Conservation (phyloP, 2,888 invertebrate species). For the Acanthosepion pharaonis region DNA sequence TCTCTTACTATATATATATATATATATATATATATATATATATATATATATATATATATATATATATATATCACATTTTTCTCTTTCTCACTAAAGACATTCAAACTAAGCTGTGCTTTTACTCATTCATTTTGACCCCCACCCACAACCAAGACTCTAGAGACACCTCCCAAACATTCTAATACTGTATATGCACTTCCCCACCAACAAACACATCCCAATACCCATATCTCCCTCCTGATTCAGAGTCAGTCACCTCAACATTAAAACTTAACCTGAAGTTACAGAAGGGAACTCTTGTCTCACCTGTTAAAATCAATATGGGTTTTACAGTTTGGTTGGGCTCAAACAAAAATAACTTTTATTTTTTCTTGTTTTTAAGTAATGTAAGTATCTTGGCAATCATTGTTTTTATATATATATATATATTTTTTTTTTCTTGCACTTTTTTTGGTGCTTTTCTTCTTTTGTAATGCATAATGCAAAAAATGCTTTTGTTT, state of each 20-base stretch:
- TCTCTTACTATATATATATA: background rate
- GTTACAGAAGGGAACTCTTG: background rate
- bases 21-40: background rate
- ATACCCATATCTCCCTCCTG: background rate
- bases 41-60: no score
- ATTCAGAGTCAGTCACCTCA: background rate
- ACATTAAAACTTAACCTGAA: background rate
- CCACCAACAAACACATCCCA: background rate
- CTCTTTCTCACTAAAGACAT: background rate
- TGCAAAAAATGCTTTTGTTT: background rate
- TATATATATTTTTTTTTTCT: background rate
- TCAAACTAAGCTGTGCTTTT: background rate
- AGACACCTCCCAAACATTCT: background rate
- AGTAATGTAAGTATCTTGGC: background rate
- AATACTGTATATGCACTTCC: background rate
- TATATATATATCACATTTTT: background rate
- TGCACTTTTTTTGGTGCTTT: background rate
- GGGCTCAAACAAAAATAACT: conserved; percentile 4
- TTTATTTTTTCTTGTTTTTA: background rate
- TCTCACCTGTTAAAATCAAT: conserved; percentile 10
- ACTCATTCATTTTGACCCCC: background rate
- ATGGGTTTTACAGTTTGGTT: background rate
- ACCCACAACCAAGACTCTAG: background rate
- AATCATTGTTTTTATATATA: background rate
- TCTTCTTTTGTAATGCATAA: background rate